phyloP scores from a whole-genome alignment of 2,888 invertebrate species.

The Clunio marinus region DNA sequence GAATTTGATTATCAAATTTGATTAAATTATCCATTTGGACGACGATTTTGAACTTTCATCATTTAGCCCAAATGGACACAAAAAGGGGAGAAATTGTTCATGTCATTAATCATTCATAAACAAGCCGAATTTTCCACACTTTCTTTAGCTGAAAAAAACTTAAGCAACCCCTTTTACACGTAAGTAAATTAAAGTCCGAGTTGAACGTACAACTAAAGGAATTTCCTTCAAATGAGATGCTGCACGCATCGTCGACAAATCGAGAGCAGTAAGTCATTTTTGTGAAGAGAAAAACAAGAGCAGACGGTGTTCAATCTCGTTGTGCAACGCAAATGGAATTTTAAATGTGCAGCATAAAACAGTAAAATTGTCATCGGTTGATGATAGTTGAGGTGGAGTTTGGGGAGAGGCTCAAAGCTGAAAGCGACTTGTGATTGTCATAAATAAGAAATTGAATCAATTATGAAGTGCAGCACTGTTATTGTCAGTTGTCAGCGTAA shows the following conservation, averaged over 20 bases:
- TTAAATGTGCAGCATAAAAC: constrained; percentile 4
- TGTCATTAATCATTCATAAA: too few species aligned
- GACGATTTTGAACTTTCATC: too few species aligned
- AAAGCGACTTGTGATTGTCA: too few species aligned
- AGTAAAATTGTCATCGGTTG: not conserved
- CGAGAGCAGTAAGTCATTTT: constrained; percentile 14
- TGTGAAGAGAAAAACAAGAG: constrained; percentile 2
- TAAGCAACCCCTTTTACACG: too few species aligned
- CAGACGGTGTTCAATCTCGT: not conserved
- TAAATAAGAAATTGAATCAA: not conserved
- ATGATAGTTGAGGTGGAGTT: constrained; percentile 1
- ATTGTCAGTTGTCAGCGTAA: not conserved
- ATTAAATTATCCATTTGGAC: too few species aligned
- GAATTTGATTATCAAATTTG: too few species aligned
- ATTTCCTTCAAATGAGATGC: not conserved
- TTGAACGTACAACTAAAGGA: not conserved
- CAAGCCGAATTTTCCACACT: too few species aligned
- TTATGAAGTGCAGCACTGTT: constrained; percentile 2
- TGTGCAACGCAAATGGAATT: constrained; percentile 6
- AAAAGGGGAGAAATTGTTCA: too few species aligned
- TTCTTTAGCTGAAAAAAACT: too few species aligned
- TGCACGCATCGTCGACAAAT: too few species aligned
- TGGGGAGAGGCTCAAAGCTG: not conserved
- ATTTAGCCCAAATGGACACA: too few species aligned
- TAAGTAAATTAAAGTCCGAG: too few species aligned